Conservation (phyloP, 2,797 vertebrate species). For the Girardinus metallicus region DNA sequence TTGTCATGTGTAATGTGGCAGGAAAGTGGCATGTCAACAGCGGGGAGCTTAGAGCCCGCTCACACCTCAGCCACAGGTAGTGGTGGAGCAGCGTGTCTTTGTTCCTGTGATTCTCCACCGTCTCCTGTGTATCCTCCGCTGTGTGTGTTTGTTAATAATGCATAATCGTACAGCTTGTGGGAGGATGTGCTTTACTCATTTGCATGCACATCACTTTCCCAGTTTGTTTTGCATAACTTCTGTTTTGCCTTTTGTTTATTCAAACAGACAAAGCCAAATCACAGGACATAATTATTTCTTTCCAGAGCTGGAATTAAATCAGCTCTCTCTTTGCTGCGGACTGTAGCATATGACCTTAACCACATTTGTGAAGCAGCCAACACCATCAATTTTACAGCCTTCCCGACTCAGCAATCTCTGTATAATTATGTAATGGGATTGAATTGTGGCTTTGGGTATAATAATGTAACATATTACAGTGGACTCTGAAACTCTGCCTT, state of each 20-base stretch:
- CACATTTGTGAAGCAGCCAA: slow-evolving; percentile 57
- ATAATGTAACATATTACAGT: slow-evolving; percentile 64
- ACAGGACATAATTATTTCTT: slow-evolving; percentile 32
- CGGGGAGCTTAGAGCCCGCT: slow-evolving; percentile 20
- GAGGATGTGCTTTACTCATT: slow-evolving; percentile 54
- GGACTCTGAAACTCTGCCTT: slow-evolving; percentile 40
- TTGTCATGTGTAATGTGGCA: slow-evolving; percentile 48
- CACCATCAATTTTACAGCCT: slow-evolving; percentile 54
- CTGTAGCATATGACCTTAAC: slow-evolving; percentile 51
- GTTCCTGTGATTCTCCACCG: slow-evolving; percentile 13
- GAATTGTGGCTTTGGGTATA: slow-evolving; percentile 63
- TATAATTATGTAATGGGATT: slow-evolving; percentile 66
- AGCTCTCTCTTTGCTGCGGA: slow-evolving; percentile 30
- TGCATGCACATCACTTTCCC: slow-evolving; percentile 50
- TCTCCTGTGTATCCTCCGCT: slow-evolving; percentile 39
- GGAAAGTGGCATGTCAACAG: slow-evolving; percentile 54
- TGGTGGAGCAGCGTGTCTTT: slow-evolving; percentile 14
- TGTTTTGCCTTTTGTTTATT: slow-evolving; percentile 47
- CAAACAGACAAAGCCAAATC: slow-evolving; percentile 28
- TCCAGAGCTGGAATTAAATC: slow-evolving; percentile 42
- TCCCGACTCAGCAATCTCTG: slow-evolving; percentile 51
- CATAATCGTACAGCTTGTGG: slow-evolving; percentile 56
- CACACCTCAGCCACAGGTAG: slow-evolving; percentile 37
- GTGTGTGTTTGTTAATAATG: slow-evolving; percentile 58
- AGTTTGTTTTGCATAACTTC: slow-evolving; percentile 42